A percentile compares a stretch with the other conserved stretches of the same genome.
phyloP scores from a whole-genome alignment of 2,888 invertebrate genomes.

The Rhagium mordax region DNA sequence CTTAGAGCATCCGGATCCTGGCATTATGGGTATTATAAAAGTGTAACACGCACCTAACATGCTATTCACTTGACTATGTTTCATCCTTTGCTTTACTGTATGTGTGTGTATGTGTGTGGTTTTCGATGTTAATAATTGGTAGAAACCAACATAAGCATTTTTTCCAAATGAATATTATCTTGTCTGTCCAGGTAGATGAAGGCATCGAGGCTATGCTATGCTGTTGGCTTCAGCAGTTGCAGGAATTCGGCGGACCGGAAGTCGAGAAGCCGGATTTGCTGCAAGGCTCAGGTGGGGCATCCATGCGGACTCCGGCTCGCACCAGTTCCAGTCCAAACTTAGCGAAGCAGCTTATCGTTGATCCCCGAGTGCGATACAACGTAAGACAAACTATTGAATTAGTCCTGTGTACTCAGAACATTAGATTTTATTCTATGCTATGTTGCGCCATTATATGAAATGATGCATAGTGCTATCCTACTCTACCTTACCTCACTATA shows the following conservation, averaged over 20 bases:
- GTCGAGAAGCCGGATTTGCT: constrained; percentile 89
- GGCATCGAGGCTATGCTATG: constrained; percentile 90
- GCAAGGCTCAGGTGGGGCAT: constrained; percentile 80
- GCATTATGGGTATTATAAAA: too few relatives aligned
- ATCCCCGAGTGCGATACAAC: constrained; percentile 88
- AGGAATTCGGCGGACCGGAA: constrained; percentile 87
- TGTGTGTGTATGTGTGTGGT: too few relatives aligned
- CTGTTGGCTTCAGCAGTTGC: constrained; percentile 88
- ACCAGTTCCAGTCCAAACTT: constrained; percentile 73
- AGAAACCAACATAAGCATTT: not conserved
- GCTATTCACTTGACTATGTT: too few relatives aligned
- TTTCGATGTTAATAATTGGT: too few relatives aligned
- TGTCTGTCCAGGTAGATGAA: constrained; percentile 77
- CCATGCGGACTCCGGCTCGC: constrained; percentile 72
- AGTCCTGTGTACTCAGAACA: too few relatives aligned
- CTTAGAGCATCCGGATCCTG: too few relatives aligned
- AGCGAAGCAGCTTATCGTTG: constrained; percentile 75
- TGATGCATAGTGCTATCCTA: too few relatives aligned
- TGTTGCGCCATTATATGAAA: too few relatives aligned
- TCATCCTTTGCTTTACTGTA: too few relatives aligned
- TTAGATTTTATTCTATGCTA: too few relatives aligned
- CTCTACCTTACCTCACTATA: too few relatives aligned
- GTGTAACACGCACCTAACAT: too few relatives aligned
- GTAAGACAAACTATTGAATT: constrained; percentile 71
- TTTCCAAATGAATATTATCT: constrained; percentile 5